Evolutionary conservation across 2,113 vertebrate genomes (phyloP).

Genomic region (Etheostoma cragini): DNA sequence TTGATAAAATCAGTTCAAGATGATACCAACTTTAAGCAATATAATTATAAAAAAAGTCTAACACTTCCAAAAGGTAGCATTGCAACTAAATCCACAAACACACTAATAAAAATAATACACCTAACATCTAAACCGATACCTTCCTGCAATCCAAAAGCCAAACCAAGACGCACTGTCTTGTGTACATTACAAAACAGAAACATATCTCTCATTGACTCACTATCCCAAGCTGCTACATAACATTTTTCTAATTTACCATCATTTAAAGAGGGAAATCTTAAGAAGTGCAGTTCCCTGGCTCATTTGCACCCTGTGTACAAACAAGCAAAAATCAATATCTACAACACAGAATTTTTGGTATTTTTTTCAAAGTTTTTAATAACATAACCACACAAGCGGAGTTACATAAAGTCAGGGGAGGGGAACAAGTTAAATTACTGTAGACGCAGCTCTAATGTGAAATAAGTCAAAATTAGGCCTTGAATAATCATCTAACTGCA

Average conservation of each 20-base stretch:
- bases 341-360: conserved; percentile 24
- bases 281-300: conserved; percentile 70
- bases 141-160: conserved; percentile 22
- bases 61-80: conserved; percentile 4
- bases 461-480: conserved; percentile 10
- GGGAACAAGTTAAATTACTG: background rate
- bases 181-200: background rate
- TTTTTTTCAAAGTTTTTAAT: background rate
- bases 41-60: background rate
- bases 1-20: background rate
- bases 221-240: background rate
- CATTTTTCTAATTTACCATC: conserved; percentile 70
- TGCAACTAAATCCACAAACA: conserved; percentile 5
- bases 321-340: conserved; percentile 54
- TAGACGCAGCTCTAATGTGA: conserved; percentile 17
- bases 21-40: background rate
- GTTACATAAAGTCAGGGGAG: background rate
- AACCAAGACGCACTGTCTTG: background rate
- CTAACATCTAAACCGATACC: background rate
- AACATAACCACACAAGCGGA: conserved; percentile 26
- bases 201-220: background rate
- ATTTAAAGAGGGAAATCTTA: conserved; percentile 79
- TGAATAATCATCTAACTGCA: conserved; percentile 1
- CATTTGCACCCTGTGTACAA: conserved; percentile 78
- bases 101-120: background rate